These are phyloP conservation scores for Bovichtus diacanthus DNA, from an alignment of 2,797 vertebrate genomes.

Conservation along the genomic window DNA sequence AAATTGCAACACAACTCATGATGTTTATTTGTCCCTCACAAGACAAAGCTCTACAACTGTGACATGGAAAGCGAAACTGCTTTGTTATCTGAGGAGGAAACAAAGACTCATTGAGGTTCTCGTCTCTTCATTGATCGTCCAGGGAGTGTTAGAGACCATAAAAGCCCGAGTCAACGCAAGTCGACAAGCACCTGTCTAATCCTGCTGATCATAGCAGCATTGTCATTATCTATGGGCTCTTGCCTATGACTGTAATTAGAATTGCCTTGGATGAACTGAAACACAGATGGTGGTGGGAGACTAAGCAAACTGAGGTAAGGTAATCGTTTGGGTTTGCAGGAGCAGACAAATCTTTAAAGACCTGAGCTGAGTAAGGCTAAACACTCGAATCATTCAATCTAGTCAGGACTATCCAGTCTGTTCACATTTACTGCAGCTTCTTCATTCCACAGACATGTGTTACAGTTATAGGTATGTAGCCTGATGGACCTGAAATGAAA, in stretches of 20 bases:
- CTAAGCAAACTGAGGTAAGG: conserved; percentile 69
- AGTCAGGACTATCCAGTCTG: not conserved
- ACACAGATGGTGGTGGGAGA: conserved; percentile 83
- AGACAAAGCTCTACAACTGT: not conserved
- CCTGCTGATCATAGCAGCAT: conserved; percentile 83
- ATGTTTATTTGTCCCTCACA: not conserved
- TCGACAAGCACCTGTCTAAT: conserved; percentile 82
- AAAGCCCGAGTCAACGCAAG: conserved; percentile 70
- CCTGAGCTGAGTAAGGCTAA: conserved; percentile 65
- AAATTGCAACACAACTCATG: not conserved
- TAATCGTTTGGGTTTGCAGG: conserved; percentile 72
- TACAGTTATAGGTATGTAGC: not conserved
- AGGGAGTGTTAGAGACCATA: conserved; percentile 62
- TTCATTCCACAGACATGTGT: not conserved
- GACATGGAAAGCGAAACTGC: conserved; percentile 22
- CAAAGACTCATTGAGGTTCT: conserved; percentile 51
- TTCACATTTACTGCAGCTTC: conserved; percentile 1
- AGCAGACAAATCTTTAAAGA: conserved; percentile 76
- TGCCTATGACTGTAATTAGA: conserved; percentile 81
- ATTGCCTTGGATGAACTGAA: conserved; percentile 75
- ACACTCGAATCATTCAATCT: conserved; percentile 22
- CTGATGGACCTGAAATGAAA: conserved; percentile 30
- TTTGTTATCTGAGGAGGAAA: conserved; percentile 33
- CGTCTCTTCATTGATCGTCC: conserved; percentile 59
- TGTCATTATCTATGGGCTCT: conserved; percentile 78